Conservation (phyloP, 2,113 vertebrate species). For the Megalops atlanticus region DNA sequence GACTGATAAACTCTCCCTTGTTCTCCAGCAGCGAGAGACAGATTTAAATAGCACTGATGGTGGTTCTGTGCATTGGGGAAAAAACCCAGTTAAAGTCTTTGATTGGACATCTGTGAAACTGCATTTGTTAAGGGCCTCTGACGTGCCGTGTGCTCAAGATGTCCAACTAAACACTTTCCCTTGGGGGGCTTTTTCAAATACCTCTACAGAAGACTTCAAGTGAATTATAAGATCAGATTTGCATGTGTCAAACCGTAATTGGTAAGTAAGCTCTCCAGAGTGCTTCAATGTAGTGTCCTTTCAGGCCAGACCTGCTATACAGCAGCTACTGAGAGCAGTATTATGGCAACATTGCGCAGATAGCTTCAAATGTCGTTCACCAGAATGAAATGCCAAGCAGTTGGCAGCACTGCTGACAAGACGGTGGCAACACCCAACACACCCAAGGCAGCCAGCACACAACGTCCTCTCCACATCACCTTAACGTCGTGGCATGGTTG, state of each 20-base stretch:
- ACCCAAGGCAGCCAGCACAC: background rate
- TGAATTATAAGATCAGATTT: no score
- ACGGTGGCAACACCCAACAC: background rate
- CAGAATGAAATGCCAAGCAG: background rate
- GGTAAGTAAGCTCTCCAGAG: no score
- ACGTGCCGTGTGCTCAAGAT: background rate
- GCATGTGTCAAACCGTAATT: no score
- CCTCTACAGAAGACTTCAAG: background rate
- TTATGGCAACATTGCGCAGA: background rate
- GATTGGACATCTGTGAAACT: background rate
- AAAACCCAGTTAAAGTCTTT: background rate
- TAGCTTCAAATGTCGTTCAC: conserved; percentile 1
- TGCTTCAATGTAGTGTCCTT: no score
- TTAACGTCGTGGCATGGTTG: background rate
- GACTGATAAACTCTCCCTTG: background rate
- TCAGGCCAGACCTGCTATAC: conserved; percentile 8
- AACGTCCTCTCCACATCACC: background rate
- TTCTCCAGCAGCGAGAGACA: background rate
- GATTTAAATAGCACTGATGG: background rate
- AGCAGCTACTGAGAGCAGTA: conserved; percentile 14
- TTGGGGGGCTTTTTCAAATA: background rate
- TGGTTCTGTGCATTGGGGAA: background rate
- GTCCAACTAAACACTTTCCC: background rate
- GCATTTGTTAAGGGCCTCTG: background rate
- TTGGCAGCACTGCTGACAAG: background rate